A percentile compares a stretch with the other conserved stretches of the same genome.
These are phyloP conservation scores for Tetragonisca angustula DNA, from an alignment of 2,888 invertebrate species.

Conservation along the genomic window DNA sequence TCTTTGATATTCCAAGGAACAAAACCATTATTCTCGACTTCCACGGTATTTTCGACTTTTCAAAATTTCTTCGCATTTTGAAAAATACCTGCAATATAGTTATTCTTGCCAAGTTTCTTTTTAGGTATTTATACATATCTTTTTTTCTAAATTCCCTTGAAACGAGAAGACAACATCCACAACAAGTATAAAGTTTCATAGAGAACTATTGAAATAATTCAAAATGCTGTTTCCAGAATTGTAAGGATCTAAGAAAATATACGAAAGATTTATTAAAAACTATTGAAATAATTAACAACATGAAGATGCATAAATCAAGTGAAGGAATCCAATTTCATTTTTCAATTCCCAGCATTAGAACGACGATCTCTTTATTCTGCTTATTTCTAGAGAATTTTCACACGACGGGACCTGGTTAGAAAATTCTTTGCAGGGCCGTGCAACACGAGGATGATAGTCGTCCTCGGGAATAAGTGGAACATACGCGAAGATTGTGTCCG, in stretches of 20 bases:
- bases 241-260: not conserved
- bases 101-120: not conserved
- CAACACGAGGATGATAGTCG: slow-evolving; percentile 46
- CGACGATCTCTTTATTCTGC: too few species aligned
- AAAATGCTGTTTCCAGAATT: not conserved
- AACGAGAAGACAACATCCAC: not conserved
- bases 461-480: slow-evolving; percentile 73
- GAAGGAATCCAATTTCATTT: not conserved
- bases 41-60: not conserved
- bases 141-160: not conserved
- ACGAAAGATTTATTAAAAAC: not conserved
- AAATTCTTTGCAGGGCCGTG: slow-evolving; percentile 30
- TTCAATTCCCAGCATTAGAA: too few species aligned
- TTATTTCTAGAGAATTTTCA: not conserved
- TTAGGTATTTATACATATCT: not conserved
- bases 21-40: not conserved
- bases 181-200: not conserved
- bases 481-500: slow-evolving; percentile 74
- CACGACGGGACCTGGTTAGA: slow-evolving; percentile 5
- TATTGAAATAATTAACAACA: not conserved
- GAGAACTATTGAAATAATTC: not conserved
- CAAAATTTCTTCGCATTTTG: not conserved
- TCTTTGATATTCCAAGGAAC: not conserved
- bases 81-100: not conserved
- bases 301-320: too few species aligned